These are phyloP conservation scores for Cheilosia urbana DNA, from an alignment of 2,888 invertebrate genomes.

Conservation along the genomic window DNA sequence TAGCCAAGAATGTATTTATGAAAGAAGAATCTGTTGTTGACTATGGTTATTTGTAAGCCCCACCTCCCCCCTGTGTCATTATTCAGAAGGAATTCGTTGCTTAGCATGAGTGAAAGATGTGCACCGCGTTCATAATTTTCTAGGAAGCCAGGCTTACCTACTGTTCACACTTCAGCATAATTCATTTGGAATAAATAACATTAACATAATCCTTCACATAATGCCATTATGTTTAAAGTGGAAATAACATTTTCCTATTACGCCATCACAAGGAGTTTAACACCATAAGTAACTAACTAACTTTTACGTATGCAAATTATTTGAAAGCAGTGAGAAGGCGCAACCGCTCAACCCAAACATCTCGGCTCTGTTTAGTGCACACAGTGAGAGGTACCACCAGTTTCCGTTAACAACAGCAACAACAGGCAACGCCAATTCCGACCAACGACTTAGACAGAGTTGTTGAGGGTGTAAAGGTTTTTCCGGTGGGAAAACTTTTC, in stretches of 20 bases:
- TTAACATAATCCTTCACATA: constrained; percentile 74
- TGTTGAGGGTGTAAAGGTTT: constrained; percentile 61
- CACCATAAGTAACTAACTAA: constrained; percentile 75
- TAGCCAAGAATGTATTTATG: not conserved
- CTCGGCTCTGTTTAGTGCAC: constrained; percentile 60
- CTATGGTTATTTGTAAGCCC: not conserved
- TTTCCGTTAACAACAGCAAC: constrained; percentile 70
- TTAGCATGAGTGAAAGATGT: constrained; percentile 51
- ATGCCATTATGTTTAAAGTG: constrained; percentile 74
- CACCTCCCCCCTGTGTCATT: not conserved
- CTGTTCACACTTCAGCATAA: constrained; percentile 51
- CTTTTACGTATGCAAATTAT: constrained; percentile 75
- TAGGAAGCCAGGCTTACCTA: constrained; percentile 43
- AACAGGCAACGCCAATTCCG: constrained; percentile 64
- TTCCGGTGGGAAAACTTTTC: constrained; percentile 71
- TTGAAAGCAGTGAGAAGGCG: constrained; percentile 47
- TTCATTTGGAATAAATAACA: constrained; percentile 74
- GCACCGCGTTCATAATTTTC: constrained; percentile 13
- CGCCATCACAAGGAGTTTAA: constrained; percentile 74
- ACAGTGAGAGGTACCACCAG: constrained; percentile 38
- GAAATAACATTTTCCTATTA: constrained; percentile 75
- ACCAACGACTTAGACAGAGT: constrained; percentile 65
- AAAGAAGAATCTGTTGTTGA: not conserved
- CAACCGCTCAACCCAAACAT: constrained; percentile 64
- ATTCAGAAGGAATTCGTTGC: constrained; percentile 10